Evolutionary conservation across 2,113 vertebrate genomes (phyloP).

Genomic region (Marcusenius ussheri): DNA sequence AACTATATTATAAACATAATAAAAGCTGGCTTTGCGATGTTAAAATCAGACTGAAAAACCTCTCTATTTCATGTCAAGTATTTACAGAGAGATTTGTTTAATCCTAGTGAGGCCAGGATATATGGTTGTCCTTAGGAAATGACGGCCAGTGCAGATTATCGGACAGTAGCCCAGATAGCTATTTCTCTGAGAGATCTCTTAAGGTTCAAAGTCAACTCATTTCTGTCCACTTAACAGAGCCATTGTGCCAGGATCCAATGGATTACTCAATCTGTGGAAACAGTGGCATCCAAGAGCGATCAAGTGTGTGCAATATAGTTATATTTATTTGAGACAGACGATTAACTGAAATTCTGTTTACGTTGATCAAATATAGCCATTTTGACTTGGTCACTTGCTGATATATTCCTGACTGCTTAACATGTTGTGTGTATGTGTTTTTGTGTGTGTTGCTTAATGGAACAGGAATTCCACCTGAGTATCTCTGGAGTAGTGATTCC

Average conservation of each 20-base stretch:
- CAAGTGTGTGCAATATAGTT: background rate
- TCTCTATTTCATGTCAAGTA: background rate
- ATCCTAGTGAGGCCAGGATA: conserved; percentile 19
- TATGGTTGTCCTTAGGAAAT: conserved; percentile 16
- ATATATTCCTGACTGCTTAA: background rate
- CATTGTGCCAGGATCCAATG: background rate
- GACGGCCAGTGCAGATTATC: conserved; percentile 21
- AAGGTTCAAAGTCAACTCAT: background rate
- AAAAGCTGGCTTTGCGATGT: background rate
- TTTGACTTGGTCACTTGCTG: background rate
- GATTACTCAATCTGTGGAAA: background rate
- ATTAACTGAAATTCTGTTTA: background rate
- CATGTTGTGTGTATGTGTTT: background rate
- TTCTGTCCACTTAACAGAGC: background rate
- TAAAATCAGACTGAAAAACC: background rate
- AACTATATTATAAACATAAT: background rate
- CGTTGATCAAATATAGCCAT: background rate
- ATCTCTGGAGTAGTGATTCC: background rate
- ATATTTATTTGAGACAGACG: background rate
- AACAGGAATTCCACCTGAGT: background rate
- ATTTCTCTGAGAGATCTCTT: background rate
- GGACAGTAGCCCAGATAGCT: conserved; percentile 22
- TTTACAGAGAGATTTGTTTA: conserved; percentile 10
- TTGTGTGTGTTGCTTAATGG: background rate
- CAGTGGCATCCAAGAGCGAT: background rate